Evolutionary conservation across 2,888 invertebrate genomes (phyloP).

Genomic region (Formica aserva): DNA sequence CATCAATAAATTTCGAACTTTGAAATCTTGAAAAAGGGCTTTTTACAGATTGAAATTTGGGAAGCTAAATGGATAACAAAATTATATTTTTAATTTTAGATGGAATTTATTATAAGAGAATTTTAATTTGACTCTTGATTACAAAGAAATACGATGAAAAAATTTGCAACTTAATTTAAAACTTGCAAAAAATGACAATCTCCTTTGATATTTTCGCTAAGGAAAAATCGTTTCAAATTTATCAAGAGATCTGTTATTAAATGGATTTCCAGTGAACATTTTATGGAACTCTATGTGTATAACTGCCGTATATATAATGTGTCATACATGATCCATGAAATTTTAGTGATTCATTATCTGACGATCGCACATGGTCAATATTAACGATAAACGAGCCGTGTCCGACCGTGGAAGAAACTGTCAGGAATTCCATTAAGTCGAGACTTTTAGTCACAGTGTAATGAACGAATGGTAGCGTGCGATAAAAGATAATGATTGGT

Average conservation of each 20-base stretch:
- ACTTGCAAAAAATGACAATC: background rate
- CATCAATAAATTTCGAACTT: background rate
- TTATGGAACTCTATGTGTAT: background rate
- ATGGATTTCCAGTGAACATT: background rate
- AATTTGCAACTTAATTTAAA: background rate
- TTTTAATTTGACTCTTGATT: background rate
- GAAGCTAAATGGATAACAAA: background rate
- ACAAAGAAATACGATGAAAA: background rate
- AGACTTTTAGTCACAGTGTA: slow-evolving; percentile 8
- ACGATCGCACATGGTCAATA: background rate
- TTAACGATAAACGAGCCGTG: background rate
- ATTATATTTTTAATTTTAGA: background rate
- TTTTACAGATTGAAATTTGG: background rate
- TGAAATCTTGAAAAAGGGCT: background rate
- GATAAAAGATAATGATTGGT: slow-evolving; percentile 18
- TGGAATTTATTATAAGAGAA: background rate
- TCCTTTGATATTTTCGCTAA: background rate
- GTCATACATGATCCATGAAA: background rate
- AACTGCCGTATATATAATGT: background rate
- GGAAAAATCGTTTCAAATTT: background rate
- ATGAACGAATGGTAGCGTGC: background rate
- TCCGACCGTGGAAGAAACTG: background rate
- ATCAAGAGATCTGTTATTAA: background rate
- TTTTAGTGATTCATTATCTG: slow-evolving; percentile 15
- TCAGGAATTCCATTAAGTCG: slow-evolving; percentile 22